Evolutionary conservation across 2,797 vertebrate genomes (phyloP), one percentile per base, ranked within the genome.

Genomic region (Crocodylus rhombifer): DNA sequence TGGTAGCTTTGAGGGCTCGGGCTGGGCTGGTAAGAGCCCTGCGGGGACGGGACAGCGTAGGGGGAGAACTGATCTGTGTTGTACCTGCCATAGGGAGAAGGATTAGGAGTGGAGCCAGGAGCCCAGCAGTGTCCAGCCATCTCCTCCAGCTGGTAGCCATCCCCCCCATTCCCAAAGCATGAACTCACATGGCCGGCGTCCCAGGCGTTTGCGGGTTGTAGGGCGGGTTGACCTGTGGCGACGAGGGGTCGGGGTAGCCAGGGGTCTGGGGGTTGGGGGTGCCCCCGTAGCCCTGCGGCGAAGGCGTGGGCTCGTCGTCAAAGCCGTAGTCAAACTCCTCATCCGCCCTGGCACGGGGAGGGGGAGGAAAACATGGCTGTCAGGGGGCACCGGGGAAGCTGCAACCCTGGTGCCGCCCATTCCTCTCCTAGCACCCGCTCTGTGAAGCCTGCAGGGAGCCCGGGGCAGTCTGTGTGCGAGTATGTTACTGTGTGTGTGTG

Each of bases 41-140:
- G 99, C 0, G 99, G 99, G 7, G 99, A 99, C 0, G 99, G 99
- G 5, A 99, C 99, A 0, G 99, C 98, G 2, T 99, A 99, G 1
- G 99, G 99, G 2, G 99, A 99, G 86, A 99, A 99, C 98, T 99
- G 99, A 96, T 99, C 99, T 3, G 99, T 99, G 97, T 99, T 99
- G 89, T 99, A 99, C 99, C 99, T 99, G 92, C 42, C 65, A 61
- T 26, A 84, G 77, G 28, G 26, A 82, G 23, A 84, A 5, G 67
- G 56, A 21, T 18, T 9, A 55, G 6, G 17, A 13, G 20, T 2
- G 25, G 11, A 73, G 25, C 21, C 15, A 25, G 69, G 21, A 73
- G 42, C 36, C 67, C 23, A 26, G 23, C 20, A 6, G 10, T 18
- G 67, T 5, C 30, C 67, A 5, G 33, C 30, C 4, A 1, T 36